These are phyloP conservation scores for Poeciliopsis occidentalis DNA, from an alignment of 2,113 vertebrate species.

Conservation along the genomic window DNA sequence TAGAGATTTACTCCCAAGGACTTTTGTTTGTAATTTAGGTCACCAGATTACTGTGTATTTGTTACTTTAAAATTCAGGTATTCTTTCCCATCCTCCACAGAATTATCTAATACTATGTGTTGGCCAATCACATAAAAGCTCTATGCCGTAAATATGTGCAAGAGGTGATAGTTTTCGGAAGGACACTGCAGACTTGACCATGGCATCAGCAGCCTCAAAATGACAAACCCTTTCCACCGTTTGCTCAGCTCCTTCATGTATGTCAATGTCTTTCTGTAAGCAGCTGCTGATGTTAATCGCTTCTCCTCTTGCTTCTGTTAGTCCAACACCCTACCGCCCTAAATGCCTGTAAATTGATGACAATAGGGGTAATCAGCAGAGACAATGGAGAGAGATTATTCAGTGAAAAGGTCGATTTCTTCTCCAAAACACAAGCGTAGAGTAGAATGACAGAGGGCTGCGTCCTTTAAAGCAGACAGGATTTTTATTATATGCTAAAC, in stretches of 20 bases:
- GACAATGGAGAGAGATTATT: conserved; percentile 68
- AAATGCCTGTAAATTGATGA: conserved; percentile 67
- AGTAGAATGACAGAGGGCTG: conserved; percentile 30
- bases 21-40: too few relatives aligned
- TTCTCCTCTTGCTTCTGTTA: conserved; percentile 59
- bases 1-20: too few relatives aligned
- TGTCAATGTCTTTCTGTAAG: conserved; percentile 42
- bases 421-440: conserved; percentile 37
- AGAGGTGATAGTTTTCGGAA: not conserved
- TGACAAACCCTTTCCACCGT: conserved; percentile 23
- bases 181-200: not conserved
- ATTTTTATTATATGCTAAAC: conserved; percentile 73
- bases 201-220: conserved; percentile 1
- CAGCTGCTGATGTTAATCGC: conserved; percentile 75
- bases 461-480: conserved; percentile 44
- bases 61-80: not conserved
- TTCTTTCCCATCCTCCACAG: not conserved
- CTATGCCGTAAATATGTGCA: not conserved
- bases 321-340: conserved; percentile 56
- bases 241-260: conserved; percentile 33
- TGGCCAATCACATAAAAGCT: too few relatives aligned
- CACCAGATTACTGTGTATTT: not conserved
- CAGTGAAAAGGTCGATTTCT: conserved; percentile 61
- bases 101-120: not conserved
- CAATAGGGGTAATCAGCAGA: conserved; percentile 65